A percentile compares a stretch with the other conserved stretches of the same genome.
These are phyloP conservation scores for Seira musarum DNA, from an alignment of 2,888 invertebrate species.

Conservation along the genomic window DNA sequence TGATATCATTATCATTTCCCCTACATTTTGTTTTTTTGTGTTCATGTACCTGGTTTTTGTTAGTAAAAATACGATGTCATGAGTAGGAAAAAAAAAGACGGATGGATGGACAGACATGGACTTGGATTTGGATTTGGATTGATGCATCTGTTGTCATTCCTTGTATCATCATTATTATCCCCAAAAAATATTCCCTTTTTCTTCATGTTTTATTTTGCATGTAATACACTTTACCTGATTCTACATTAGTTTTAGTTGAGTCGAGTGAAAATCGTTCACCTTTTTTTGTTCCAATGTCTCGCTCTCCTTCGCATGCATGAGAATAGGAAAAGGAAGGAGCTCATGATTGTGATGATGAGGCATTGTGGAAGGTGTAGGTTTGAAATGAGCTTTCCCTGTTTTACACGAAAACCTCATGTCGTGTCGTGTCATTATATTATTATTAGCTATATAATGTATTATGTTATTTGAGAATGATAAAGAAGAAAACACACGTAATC, in stretches of 20 bases:
- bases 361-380: slow-evolving; percentile 19
- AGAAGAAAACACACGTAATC: no score
- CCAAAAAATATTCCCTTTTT: no score
- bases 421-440: slow-evolving; percentile 45
- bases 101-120: no score
- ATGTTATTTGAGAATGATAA: no score
- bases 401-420: slow-evolving; percentile 57
- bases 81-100: slow-evolving; percentile 7
- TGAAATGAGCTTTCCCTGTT: slow-evolving; percentile 57
- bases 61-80: slow-evolving; percentile 25
- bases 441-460: slow-evolving; percentile 39
- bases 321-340: no score
- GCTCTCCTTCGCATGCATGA: background rate
- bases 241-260: background rate
- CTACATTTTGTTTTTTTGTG: background rate
- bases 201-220: slow-evolving; percentile 35
- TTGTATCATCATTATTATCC: slow-evolving; percentile 49
- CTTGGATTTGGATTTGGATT: slow-evolving; percentile 47
- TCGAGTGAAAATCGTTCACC: background rate
- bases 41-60: background rate
- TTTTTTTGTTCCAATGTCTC: no score
- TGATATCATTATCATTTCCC: slow-evolving; percentile 50
- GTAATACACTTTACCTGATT: slow-evolving; percentile 20
- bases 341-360: background rate
- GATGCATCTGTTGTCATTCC: slow-evolving; percentile 61